Evolutionary conservation across 2,113 vertebrate species (phyloP), one percentile per base, ranked within the genome.

Genomic region (Gila orcuttii): DNA sequence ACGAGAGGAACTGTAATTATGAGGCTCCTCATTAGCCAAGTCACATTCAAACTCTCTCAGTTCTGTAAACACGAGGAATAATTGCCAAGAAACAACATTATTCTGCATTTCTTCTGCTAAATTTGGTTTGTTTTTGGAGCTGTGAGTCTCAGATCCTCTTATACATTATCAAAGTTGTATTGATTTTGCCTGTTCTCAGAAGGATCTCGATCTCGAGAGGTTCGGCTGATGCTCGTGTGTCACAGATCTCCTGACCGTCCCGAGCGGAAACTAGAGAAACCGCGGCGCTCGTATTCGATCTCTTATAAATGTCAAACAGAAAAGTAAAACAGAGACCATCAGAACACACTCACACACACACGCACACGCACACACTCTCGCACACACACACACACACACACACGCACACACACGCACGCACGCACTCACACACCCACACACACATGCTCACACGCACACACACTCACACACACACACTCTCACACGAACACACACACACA

Each of bases 41-140:
- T 31, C 62, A 13, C 59, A 62, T 28, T 75, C 25, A 52, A 50
- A 74, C 47, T 23, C 78, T 50, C 28, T n/a, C 77, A 3, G 33
- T 76, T 86, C 64, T 28, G 55, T 55, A 82, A 76, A 82, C 79
- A 85, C 23, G 11, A 15, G 19, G 68, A 21, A 12, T 81, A 81
- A 81, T 59, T 71, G 64, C 73, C 50, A 17, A 33, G 60, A 78
- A 62, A 8, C 15, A 0, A 2, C 79, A 28, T 66, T 25, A 25
- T 62, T 42, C 57, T 62, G 23, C 55, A n/a, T 42, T 79, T 79
- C 31, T 59, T 33, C 21, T 1, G 19, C 28, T 57, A 36, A 57
- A 57, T 59, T 36, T 78, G 76, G 76, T 59, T 78, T 73, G 66
- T 69, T 21, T 39, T 21, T 69, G 31, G 66, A 68, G 66, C 15